These are phyloP conservation scores for Amiota mariae DNA, from an alignment of 2,888 invertebrate species.

Conservation along the genomic window DNA sequence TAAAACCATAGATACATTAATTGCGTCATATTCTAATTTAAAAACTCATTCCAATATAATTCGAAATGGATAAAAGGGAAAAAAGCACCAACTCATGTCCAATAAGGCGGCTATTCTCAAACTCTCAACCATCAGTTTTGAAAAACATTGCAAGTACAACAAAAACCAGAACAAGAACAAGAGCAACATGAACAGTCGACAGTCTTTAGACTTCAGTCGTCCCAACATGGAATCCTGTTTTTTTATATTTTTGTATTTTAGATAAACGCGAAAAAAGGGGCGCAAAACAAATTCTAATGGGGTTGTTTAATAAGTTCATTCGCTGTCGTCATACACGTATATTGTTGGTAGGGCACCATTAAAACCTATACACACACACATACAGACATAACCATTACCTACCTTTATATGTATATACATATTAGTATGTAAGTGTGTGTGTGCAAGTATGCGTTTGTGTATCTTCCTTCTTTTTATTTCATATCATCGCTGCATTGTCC, in stretches of 20 bases:
- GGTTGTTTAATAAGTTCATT: conserved; percentile 60
- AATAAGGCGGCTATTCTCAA: conserved; percentile 2
- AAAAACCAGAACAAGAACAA: not conserved
- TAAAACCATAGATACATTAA: too few relatives aligned
- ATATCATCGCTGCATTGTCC: not conserved
- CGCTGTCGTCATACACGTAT: not conserved
- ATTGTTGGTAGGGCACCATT: not conserved
- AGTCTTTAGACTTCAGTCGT: not conserved
- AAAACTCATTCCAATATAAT: not conserved
- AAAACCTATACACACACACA: conserved; percentile 4
- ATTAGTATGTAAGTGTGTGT: not conserved
- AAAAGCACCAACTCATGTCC: not conserved
- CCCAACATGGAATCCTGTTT: conserved; percentile 25
- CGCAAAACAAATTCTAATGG: conserved; percentile 47
- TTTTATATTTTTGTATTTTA: conserved; percentile 30
- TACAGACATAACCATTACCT: not conserved
- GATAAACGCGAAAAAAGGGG: conserved; percentile 48
- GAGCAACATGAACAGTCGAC: not conserved
- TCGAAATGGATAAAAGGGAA: not conserved
- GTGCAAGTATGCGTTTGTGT: not conserved
- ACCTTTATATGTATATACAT: not conserved
- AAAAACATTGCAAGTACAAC: not conserved
- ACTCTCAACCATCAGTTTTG: too few relatives aligned
- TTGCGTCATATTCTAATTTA: not conserved
- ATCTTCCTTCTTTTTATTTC: conserved; percentile 5